Conservation (phyloP, 2,113 vertebrate species). For the Elachura formosa region DNA sequence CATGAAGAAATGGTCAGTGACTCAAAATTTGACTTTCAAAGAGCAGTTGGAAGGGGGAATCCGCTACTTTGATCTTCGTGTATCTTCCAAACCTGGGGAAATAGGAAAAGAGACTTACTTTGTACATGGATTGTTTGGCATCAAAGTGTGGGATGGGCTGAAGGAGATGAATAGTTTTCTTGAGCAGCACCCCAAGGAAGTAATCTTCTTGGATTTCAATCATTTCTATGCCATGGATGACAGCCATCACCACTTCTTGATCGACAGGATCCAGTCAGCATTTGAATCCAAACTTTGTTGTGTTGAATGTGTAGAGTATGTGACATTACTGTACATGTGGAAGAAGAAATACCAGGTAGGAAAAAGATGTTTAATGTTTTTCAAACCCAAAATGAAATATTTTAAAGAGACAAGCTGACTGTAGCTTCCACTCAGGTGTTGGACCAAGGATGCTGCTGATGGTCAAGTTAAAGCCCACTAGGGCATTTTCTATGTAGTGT, state of each 20-base stretch:
- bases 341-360: slow-evolving; percentile 86
- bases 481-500: neutral
- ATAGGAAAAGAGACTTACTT: slow-evolving; percentile 87
- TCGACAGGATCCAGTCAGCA: slow-evolving; percentile 80
- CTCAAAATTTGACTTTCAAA: slow-evolving; percentile 90
- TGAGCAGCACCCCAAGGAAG: slow-evolving; percentile 78
- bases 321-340: slow-evolving; percentile 88
- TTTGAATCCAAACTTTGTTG: slow-evolving; percentile 87
- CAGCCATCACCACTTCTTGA: slow-evolving; percentile 84
- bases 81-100: slow-evolving; percentile 91
- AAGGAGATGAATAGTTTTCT: slow-evolving; percentile 87
- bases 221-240: slow-evolving; percentile 94
- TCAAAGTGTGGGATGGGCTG: slow-evolving; percentile 88
- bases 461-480: neutral
- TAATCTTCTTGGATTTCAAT: slow-evolving; percentile 95
- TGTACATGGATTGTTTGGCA: slow-evolving; percentile 95
- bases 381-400: neutral
- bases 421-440: neutral
- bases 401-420: neutral
- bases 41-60: slow-evolving; percentile 95
- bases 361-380: neutral
- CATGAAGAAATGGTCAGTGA: slow-evolving; percentile 91
- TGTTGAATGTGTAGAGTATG: slow-evolving; percentile 77
- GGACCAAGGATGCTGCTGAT: neutral
- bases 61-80: slow-evolving; percentile 96